Base-by-base conservation (phyloP, 2,797 vertebrate genomes). In the Chelon labrosus region DNA sequence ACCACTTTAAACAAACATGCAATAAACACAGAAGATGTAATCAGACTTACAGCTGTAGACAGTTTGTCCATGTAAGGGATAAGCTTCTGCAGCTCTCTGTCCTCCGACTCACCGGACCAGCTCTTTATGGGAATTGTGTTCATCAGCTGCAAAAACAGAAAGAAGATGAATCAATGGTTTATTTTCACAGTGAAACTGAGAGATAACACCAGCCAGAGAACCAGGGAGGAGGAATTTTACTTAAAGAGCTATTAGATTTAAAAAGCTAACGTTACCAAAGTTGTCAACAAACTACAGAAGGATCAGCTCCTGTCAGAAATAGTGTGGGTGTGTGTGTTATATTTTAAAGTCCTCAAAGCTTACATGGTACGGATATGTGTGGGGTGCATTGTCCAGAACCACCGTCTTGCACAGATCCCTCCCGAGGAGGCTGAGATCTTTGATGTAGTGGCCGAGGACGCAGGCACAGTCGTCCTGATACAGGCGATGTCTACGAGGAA, bases 401-500 rank as follows among this genome's bases (percentile, higher is more conserved):
- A 97, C 95, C 0, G 83, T 96, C 85, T 94, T 96, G 37, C 91
- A 73, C 55, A 96, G 86, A 62, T 96, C 96, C 66, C 96, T 92
- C 69, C 94, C 91, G 17, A 97, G 91, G 52, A 88, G 0, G 7
- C 53, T 51, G 52, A 97, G 90, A 47, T 97, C 96, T 88, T 96
- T 97, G 77, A 97, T 88, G 80, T 97, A 97, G 91, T 94, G 95
- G 44, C 97, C 96, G 0, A 76, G 84, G 47, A 96, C 79, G 3
- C 96, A 97, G 57, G 90, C 46, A 7, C 96, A 97, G 14, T 97
- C 94, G 0, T 92, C 91, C 88, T 96, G 96, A 75, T 95, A 96
- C 56, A 97, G 83, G 19, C 95, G 93, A 71, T 88, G 90, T 63
- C 97, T 97, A 46, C 0, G 41, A 14, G 17, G 17, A 6, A 68